Conservation (phyloP, 1,140 invertebrate genomes). For the Procambarus clarkii region DNA sequence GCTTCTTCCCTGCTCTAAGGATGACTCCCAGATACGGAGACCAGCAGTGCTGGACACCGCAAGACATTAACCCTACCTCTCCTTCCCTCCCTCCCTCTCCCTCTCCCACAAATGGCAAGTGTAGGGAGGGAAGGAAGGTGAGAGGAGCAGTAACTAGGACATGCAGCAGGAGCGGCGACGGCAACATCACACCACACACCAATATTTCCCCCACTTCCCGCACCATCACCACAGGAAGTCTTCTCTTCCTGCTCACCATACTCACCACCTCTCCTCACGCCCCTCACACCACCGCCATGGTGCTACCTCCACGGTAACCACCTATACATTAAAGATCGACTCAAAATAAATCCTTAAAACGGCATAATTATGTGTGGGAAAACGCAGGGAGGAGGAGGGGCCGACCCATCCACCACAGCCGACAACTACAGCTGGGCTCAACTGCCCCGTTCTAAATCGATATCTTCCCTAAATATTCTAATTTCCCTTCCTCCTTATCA, state of each 20-base stretch:
- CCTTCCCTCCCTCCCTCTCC: no score
- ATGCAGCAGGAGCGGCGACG: no score
- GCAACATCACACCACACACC: background rate
- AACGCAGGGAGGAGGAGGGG: slow-evolving; percentile 23
- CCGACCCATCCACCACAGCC: slow-evolving; percentile 28
- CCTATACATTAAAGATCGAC: background rate
- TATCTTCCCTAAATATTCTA: slow-evolving; percentile 34
- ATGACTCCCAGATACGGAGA: no score
- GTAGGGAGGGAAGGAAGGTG: no score
- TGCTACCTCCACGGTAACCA: background rate
- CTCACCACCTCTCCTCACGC: background rate
- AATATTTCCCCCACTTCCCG: background rate
- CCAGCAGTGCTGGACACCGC: no score
- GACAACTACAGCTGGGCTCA: slow-evolving; percentile 60
- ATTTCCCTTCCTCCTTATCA: background rate
- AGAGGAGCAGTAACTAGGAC: no score
- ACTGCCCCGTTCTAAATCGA: slow-evolving; percentile 47
- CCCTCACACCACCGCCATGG: background rate
- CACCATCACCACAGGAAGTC: background rate
- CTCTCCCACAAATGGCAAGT: no score
- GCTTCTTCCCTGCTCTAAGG: no score
- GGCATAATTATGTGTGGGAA: slow-evolving; percentile 2
- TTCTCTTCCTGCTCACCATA: background rate
- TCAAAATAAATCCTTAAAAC: slow-evolving; percentile 7
- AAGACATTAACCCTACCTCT: no score